Conservation (phyloP, 2,888 invertebrate species). For the Drosophila fulvimacula region DNA sequence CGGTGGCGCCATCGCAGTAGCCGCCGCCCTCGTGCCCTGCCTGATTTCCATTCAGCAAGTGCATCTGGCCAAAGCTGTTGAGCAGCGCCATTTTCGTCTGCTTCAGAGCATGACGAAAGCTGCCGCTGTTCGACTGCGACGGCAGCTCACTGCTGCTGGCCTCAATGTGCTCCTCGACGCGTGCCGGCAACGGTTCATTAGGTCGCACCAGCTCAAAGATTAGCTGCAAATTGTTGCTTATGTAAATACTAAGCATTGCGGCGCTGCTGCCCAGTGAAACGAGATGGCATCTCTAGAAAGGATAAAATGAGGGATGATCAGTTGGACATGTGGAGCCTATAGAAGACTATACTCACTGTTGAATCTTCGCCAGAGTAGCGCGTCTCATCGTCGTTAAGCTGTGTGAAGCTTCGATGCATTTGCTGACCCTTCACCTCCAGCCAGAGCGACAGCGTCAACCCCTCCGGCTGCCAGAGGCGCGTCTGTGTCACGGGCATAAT, state of each 20-base stretch:
- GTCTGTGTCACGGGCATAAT: constrained; percentile 83
- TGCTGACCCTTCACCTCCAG: constrained; percentile 78
- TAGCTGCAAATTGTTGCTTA: constrained; percentile 80
- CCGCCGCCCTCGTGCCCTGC: constrained; percentile 38
- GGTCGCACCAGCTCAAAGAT: constrained; percentile 82
- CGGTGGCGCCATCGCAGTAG: constrained; percentile 74
- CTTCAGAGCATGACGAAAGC: constrained; percentile 82
- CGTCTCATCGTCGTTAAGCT: constrained; percentile 80
- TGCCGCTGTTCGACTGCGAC: constrained; percentile 35
- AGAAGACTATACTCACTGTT: constrained; percentile 54
- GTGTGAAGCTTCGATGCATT: constrained; percentile 72
- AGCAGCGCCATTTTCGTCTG: constrained; percentile 82
- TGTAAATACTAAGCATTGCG: constrained; percentile 82
- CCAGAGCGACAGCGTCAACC: constrained; percentile 83
- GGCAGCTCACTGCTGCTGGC: constrained; percentile 19
- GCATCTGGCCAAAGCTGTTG: constrained; percentile 83
- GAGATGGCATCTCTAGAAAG: constrained; percentile 81
- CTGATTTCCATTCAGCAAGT: constrained; percentile 80
- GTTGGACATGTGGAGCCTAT: background rate
- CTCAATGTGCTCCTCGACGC: constrained; percentile 66
- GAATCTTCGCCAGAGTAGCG: constrained; percentile 77
- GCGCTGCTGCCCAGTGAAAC: constrained; percentile 84
- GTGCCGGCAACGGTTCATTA: constrained; percentile 69
- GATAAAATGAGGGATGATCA: background rate
- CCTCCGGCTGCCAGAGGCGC: constrained; percentile 82